Evolutionary conservation across 2,113 vertebrate genomes (phyloP).

Genomic region (Pyxicephalus adspersus): DNA sequence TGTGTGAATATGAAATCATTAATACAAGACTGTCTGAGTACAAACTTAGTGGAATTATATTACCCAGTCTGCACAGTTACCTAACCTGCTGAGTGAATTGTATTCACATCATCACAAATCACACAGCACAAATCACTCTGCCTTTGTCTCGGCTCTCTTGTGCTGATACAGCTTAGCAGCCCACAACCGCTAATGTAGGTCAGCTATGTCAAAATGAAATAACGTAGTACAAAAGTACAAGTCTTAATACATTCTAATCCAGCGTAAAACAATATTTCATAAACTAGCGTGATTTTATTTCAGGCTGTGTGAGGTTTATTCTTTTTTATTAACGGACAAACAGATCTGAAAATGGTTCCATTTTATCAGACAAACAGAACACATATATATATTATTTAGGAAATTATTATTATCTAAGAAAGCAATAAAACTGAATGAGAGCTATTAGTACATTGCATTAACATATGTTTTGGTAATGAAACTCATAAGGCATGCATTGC

Average conservation of each 20-base stretch:
- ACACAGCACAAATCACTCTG: neutral
- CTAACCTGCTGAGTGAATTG: constrained; percentile 1
- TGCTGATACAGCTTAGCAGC: neutral
- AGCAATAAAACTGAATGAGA: neutral
- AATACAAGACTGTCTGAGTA: constrained; percentile 20
- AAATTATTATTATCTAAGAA: neutral
- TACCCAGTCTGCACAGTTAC: constrained; percentile 27
- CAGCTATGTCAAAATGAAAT: neutral
- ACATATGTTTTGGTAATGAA: neutral
- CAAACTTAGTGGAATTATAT: constrained; percentile 3
- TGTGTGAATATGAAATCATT: neutral
- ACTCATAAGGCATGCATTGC: too few species aligned
- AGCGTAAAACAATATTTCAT: neutral
- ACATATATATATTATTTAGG: too few species aligned
- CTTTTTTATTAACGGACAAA: neutral
- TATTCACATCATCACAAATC: neutral
- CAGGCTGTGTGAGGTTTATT: neutral
- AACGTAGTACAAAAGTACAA: neutral
- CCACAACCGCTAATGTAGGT: neutral
- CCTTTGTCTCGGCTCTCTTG: neutral
- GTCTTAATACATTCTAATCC: neutral
- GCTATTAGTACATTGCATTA: neutral
- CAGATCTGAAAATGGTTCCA: neutral
- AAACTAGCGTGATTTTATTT: neutral
- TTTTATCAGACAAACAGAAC: neutral